These are phyloP conservation scores for Odontothrips loti DNA, from an alignment of 2,888 invertebrate genomes.

Conservation along the genomic window DNA sequence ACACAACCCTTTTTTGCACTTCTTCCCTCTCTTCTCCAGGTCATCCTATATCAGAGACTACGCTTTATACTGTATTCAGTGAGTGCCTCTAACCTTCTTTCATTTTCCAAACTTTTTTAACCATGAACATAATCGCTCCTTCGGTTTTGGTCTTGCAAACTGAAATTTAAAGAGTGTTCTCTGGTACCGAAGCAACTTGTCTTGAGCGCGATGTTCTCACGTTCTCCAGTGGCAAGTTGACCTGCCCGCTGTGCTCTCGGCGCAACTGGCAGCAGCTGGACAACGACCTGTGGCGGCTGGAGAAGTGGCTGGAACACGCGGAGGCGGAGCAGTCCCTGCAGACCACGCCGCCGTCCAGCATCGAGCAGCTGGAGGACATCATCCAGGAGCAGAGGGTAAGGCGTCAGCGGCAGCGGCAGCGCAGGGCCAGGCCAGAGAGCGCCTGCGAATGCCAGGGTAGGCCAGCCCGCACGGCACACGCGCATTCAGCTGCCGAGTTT, in stretches of 20 bases:
- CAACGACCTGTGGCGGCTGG: constrained; percentile 84
- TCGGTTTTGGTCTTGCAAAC: background rate
- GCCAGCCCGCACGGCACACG: no score
- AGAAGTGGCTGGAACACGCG: constrained; percentile 85
- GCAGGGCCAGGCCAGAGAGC: no score
- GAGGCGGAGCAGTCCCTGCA: constrained; percentile 73
- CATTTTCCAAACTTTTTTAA: constrained; percentile 33
- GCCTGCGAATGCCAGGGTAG: no score
- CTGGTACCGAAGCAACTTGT: no score
- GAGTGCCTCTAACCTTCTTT: constrained; percentile 48
- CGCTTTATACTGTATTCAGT: constrained; percentile 63
- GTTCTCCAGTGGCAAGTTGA: constrained; percentile 58
- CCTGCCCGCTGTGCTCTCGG: constrained; percentile 82
- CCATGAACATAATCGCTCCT: background rate
- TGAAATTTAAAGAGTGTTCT: no score
- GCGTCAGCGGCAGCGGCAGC: background rate
- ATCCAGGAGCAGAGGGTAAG: constrained; percentile 67
- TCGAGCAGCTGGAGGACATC: constrained; percentile 77
- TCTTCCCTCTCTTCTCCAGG: constrained; percentile 47
- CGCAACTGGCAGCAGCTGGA: constrained; percentile 86
- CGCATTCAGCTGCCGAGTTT: no score
- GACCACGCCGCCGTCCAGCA: constrained; percentile 60
- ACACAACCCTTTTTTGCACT: background rate
- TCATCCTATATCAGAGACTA: constrained; percentile 59
- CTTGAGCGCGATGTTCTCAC: no score